Conservation (phyloP, 2,797 vertebrate species). For the Centroberyx gerrardi region DNA sequence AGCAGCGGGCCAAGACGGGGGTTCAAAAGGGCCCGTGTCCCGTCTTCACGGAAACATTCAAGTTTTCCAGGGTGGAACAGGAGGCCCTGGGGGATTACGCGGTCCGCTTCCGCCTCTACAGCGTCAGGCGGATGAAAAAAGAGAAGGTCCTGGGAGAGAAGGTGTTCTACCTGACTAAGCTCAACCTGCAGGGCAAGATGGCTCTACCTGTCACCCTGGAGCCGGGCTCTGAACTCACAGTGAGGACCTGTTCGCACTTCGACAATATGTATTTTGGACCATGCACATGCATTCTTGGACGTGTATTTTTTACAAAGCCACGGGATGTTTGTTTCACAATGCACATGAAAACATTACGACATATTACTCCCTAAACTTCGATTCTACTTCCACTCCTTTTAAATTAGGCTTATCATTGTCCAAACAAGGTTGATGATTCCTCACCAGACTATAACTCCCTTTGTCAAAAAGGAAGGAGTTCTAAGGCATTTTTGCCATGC, state of each 20-base stretch:
- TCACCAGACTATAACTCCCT: no score
- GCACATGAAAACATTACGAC: background rate
- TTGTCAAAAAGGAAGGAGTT: no score
- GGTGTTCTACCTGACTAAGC: constrained; percentile 97
- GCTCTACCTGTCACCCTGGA: constrained; percentile 96
- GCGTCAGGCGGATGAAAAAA: constrained; percentile 94
- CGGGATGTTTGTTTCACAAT: background rate
- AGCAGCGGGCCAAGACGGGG: constrained; percentile 96
- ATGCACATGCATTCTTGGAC: background rate
- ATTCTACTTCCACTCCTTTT: background rate
- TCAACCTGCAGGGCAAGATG: constrained; percentile 98
- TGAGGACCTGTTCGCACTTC: constrained; percentile 81
- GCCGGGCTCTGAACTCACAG: constrained; percentile 93
- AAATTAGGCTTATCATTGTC: no score
- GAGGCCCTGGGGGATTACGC: constrained; percentile 96
- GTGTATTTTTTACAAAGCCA: no score
- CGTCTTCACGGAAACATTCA: constrained; percentile 97
- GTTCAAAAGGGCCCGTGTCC: constrained; percentile 97
- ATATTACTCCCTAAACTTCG: background rate
- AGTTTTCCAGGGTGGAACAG: constrained; percentile 94
- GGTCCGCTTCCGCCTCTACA: constrained; percentile 96
- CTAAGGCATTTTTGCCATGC: no score
- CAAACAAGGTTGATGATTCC: no score
- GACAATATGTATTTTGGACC: constrained; percentile 8
- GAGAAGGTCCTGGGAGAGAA: constrained; percentile 98